Evolutionary conservation across 2,797 vertebrate species (phyloP).

Genomic region (Sphaeramia orbicularis): DNA sequence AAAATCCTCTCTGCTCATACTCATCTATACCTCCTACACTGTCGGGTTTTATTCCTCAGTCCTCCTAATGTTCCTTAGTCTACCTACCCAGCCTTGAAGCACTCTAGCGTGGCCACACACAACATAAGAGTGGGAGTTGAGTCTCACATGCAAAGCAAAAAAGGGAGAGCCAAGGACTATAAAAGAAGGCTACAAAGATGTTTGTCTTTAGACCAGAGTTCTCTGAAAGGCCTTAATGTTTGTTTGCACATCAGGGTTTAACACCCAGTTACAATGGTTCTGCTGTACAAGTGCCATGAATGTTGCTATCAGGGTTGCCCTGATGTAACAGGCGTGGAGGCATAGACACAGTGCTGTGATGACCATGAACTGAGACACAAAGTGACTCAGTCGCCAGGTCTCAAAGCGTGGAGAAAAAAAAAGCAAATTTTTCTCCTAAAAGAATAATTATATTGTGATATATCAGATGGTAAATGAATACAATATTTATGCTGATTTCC

Average conservation of each 20-base stretch:
- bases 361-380: slow-evolving; percentile 57
- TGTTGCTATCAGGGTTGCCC: slow-evolving; percentile 35
- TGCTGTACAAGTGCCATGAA: slow-evolving; percentile 21
- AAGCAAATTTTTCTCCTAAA: slow-evolving; percentile 36
- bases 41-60: slow-evolving; percentile 27
- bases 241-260: slow-evolving; percentile 40
- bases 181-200: slow-evolving; percentile 32
- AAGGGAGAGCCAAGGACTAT: slow-evolving; percentile 62
- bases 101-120: slow-evolving; percentile 52
- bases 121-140: slow-evolving; percentile 53
- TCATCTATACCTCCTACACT: slow-evolving; percentile 50
- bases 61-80: slow-evolving; percentile 46
- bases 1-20: slow-evolving; percentile 67
- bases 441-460: slow-evolving; percentile 3
- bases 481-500: slow-evolving; percentile 15
- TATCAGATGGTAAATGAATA: slow-evolving; percentile 9
- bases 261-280: slow-evolving; percentile 33
- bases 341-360: slow-evolving; percentile 36
- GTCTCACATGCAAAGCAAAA: slow-evolving; percentile 54
- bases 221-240: slow-evolving; percentile 30
- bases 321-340: slow-evolving; percentile 36
- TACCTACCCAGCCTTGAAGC: slow-evolving; percentile 54
- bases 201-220: slow-evolving; percentile 45
- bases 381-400: slow-evolving; percentile 48
- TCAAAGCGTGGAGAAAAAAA: slow-evolving; percentile 10